Conservation (phyloP, 2,113 vertebrate species). For the Nestor notabilis region DNA sequence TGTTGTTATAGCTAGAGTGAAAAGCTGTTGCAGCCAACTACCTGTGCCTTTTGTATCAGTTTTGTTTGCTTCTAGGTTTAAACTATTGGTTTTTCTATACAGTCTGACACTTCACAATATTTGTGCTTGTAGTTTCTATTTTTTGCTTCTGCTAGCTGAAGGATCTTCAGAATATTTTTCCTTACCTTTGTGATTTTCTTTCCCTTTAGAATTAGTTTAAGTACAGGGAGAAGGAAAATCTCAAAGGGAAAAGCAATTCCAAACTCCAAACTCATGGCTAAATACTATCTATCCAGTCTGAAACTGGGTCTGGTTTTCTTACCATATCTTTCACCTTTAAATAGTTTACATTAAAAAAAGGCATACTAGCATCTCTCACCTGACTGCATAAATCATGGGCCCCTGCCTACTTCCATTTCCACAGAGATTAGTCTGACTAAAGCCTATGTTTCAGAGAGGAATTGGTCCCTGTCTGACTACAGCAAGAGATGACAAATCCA, state of each 20-base stretch:
- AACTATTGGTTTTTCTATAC: neutral
- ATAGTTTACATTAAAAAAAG: neutral
- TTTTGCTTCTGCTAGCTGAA: neutral
- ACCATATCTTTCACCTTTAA: neutral
- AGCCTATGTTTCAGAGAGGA: neutral
- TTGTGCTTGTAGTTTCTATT: neutral
- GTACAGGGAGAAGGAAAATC: neutral
- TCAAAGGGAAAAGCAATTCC: neutral
- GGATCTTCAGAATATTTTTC: neutral
- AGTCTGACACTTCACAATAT: neutral
- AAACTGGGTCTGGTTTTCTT: neutral
- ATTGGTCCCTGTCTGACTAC: neutral
- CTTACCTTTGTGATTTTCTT: neutral
- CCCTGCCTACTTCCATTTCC: neutral
- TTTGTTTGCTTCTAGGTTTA: neutral
- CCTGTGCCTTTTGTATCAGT: neutral
- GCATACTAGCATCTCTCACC: neutral
- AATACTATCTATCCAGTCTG: neutral
- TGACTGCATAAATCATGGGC: neutral
- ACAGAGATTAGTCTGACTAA: neutral
- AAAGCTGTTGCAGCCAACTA: neutral
- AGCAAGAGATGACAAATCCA: neutral
- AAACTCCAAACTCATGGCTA: neutral
- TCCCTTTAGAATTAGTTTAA: neutral
- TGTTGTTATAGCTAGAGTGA: neutral